Evolutionary conservation across 2,888 invertebrate species (phyloP), one percentile per base, ranked within the genome.

Genomic region (Apotomis capreana): DNA sequence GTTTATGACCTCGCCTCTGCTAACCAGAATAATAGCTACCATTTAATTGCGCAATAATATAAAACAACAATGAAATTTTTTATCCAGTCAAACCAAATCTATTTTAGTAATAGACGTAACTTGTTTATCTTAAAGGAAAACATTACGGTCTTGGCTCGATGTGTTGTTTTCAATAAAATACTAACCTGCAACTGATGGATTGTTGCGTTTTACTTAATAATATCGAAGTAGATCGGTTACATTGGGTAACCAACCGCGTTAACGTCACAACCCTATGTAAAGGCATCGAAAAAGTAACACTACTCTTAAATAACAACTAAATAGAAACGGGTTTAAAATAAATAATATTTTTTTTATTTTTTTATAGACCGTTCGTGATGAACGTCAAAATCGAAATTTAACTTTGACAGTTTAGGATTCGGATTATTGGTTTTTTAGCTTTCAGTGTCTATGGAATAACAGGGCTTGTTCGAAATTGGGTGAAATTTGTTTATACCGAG

Each of bases 221-320:
- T 62, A 84, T 54, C 44, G 79, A 67, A 75, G 76, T 81, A 26
- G 81, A 77, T 54, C 88, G 86, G 74, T 78, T 83, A 46, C 78
- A 81, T 70, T 83, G 84, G 65, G 83, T 52, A 9, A 85, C 70
- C 68, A 83, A 72, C 52, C 76, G 84, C 26, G 89, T 82, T 52
- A 84, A 55, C 15, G 84, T 74, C 58, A 81, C 76, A 71, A 88
- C 78, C 78, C 83, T 85, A 72, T 82, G 81, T 57, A 89, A 78
- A 77, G 83, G 62, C 71, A 72, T 72, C 62, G 57, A 68, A 63
- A 63, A 58, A 15, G 51, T 8, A 68, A 40, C 37, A 67, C 55
- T 40, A n/a, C 51, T 64, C 13, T 36, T 10, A 51, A 57, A 62
- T 40, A 63, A 63, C 46, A 69, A 62, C 54, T 37, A 13, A 5